Evolutionary conservation across 1,140 invertebrate species (phyloP), one percentile per base, ranked within the genome.

Genomic region (Nebria ingens): DNA sequence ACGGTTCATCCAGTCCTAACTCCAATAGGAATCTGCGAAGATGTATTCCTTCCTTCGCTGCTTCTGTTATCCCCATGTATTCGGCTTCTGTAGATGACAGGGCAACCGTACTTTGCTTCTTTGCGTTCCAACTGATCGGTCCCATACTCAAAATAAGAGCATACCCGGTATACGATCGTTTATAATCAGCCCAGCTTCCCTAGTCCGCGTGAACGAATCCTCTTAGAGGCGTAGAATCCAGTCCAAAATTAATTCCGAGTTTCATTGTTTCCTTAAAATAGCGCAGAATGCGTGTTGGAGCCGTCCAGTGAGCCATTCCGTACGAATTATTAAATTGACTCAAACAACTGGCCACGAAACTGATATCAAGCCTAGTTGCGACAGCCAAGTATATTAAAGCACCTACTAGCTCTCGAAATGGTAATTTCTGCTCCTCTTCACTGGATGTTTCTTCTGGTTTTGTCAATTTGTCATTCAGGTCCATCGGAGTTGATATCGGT

Each of bases 301-400:
- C 59, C 29, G 54, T 60, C 65, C 67, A 73, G 61, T 76, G 72
- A 21, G 38, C 45, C 52, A 58, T 49, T 40, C 53, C 38, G 54
- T 56, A 68, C 42, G 34, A 54, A 19, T 64, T 66, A 42, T 68
- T 69, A 59, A 69, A 73, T 54, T 70, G 68, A 49, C 65, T 69
- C 9, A 69, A 53, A 38, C 59, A 62, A 56, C 64, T 68, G 0
- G 76, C 69, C 23, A 70, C 60, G 62, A 64, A 76, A 2, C 70
- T 55, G 34, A 77, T 71, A 63, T 77, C 74, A 29, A 73, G 73
- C 53, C 75, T 59, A 2, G 72, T 73, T 1, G 62, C 53, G 3
- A 70, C 64, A 11, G 71, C 56, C 4, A 74, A 55, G 61, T 75
- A 76, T 61, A 75, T 66, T 12, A 77, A 59, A 50, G 58, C 57